Conservation (phyloP, 2,888 invertebrate genomes). For the Gymnocheta viridis region DNA sequence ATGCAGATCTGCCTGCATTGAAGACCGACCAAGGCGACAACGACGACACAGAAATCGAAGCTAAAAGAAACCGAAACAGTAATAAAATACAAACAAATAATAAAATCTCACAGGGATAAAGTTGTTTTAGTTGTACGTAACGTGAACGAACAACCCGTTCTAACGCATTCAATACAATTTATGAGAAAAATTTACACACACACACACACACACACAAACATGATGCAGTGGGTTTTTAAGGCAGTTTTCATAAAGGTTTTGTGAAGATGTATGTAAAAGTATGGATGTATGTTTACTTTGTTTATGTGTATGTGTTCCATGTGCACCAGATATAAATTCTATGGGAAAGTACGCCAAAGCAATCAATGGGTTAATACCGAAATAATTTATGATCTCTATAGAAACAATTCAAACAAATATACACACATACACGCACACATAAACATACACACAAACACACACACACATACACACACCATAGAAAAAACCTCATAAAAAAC, state of each 20-base stretch:
- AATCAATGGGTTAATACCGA: constrained; percentile 70
- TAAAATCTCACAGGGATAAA: constrained; percentile 58
- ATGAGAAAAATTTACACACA: constrained; percentile 26
- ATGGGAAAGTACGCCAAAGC: constrained; percentile 67
- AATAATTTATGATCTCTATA: constrained; percentile 68
- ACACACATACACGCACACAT: constrained; percentile 3
- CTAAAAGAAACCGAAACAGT: constrained; percentile 5
- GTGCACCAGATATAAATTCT: constrained; percentile 4
- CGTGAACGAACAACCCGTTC: constrained; percentile 11
- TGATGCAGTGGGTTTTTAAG: not conserved
- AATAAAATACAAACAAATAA: constrained; percentile 48
- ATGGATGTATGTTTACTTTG: constrained; percentile 10
- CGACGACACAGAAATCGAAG: not conserved
- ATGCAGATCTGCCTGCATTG: constrained; percentile 64
- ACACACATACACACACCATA: not conserved
- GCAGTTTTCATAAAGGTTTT: not conserved
- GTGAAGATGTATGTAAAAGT: not conserved
- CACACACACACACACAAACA: not conserved
- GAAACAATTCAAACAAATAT: constrained; percentile 48
- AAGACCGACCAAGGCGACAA: constrained; percentile 25
- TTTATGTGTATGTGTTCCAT: not conserved
- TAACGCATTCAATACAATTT: constrained; percentile 42
- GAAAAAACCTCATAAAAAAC: not conserved
- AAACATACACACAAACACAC: not conserved
- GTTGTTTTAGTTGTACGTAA: constrained; percentile 50